Base-by-base conservation (phyloP, 2,797 vertebrate species). In the Alauda arvensis region DNA sequence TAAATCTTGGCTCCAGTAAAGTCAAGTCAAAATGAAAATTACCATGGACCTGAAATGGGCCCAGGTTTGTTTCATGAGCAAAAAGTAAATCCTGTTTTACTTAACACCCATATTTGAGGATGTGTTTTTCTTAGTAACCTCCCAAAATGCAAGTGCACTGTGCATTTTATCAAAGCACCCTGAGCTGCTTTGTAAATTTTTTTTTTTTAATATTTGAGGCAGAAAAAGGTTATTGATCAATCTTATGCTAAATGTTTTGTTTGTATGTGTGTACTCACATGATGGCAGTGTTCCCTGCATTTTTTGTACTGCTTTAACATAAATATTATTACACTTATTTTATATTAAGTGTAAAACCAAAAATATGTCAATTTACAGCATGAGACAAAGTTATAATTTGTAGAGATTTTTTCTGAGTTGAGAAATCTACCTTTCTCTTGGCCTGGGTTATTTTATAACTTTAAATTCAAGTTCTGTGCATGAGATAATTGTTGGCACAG, bases 401-500 rank as follows among this genome's bases (percentile, higher is more conserved):
- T 48, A 87, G 51, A 74, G 40, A 74, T 68, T 39, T 68, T 39
- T 51, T 76, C 25, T 65, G 24, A 7, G 37, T 56, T 53, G 63
- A 68, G 57, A 45, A 28, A 12, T 33, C 37, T 74, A 62, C 9
- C 25, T 83, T 91, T 81, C 49, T 56, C 5, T 74, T 66, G 37
- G 48, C 66, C 71, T 24, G 31, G 18, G 6, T 76, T 88, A 46
- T 82, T 91, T 70, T 75, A 43, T 70, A 89, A 60, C 1, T 26
- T 82, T 53, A 8, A 6, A 33, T 87, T 80, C 72, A 61, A 78
- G 40, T 59, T 61, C 33, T 61, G 56, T 28, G 25, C n/a, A 91
- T 90, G 87, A 95, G 34, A 20, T 88, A 95, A 94, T 72, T 62
- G 14, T 84, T 95, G 93, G 87, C 87, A 80, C 14, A 85, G 53